Evolutionary conservation across 2,888 invertebrate species (phyloP).

Genomic region (Napeogenes inachia): DNA sequence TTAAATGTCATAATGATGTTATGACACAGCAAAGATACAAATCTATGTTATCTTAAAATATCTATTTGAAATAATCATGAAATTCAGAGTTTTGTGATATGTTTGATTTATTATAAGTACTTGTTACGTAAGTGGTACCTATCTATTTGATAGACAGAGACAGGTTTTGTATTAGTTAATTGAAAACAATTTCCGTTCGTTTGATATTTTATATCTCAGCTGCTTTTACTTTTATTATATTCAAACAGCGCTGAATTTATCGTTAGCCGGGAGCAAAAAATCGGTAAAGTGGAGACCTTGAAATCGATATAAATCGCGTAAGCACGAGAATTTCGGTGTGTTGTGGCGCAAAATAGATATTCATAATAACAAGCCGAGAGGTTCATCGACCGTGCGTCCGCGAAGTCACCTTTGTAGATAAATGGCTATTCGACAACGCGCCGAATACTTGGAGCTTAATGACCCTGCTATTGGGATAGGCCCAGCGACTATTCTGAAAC

Average conservation of each 20-base stretch:
- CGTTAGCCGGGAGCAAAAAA: conserved; percentile 30
- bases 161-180: conserved; percentile 10
- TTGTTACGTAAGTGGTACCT: too few relatives aligned
- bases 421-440: conserved; percentile 57
- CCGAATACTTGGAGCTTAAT: conserved; percentile 43
- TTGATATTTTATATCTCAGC: conserved; percentile 15
- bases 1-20: too few relatives aligned
- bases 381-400: conserved; percentile 68
- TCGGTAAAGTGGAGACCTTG: conserved; percentile 34
- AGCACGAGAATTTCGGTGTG: conserved; percentile 36
- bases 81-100: too few relatives aligned
- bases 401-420: conserved; percentile 72
- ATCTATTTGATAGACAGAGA: too few relatives aligned
- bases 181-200: conserved; percentile 14
- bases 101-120: too few relatives aligned
- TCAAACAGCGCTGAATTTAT: conserved; percentile 22
- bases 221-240: conserved; percentile 27
- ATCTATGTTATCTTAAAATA: too few relatives aligned
- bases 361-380: conserved; percentile 47
- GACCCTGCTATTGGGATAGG: conserved; percentile 31
- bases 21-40: too few relatives aligned
- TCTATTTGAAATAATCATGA: too few relatives aligned
- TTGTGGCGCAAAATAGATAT: conserved; percentile 52
- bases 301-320: conserved; percentile 35
- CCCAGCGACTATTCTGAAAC: conserved; percentile 10